Percentiles rank a stretch among this genome's conserved stretches.
phyloP scores from a whole-genome alignment of 2,888 invertebrate species.

The Entomobrya multifasciata region DNA sequence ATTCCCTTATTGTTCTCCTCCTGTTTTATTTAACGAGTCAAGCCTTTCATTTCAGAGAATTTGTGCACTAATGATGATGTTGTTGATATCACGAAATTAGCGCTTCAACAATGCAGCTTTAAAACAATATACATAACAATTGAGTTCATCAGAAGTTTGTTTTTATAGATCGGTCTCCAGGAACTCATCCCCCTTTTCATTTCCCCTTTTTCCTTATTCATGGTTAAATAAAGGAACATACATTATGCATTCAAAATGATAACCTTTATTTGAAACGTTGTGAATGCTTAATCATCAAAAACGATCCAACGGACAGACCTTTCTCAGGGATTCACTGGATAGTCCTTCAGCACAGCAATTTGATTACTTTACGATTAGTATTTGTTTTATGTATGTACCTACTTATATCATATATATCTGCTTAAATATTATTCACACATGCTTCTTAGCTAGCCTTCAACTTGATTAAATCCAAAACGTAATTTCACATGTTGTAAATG shows the following conservation, averaged over 20 bases:
- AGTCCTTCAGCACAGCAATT: too few relatives aligned
- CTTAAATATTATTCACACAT: too few relatives aligned
- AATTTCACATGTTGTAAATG: too few relatives aligned
- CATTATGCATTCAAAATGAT: not conserved
- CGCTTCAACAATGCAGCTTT: constrained; percentile 10
- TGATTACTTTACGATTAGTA: too few relatives aligned
- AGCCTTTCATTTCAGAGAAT: constrained; percentile 42
- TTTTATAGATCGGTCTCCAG: not conserved
- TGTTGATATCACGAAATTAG: constrained; percentile 59
- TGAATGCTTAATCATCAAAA: constrained; percentile 34
- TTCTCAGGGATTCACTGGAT: not conserved
- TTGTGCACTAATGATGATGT: constrained; percentile 55
- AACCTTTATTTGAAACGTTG: not conserved
- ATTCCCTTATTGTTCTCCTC: not conserved
- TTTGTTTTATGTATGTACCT: too few relatives aligned
- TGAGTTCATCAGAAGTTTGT: constrained; percentile 26
- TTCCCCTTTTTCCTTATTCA: too few relatives aligned
- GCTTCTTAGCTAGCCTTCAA: too few relatives aligned
- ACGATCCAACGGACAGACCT: not conserved
- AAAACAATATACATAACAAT: constrained; percentile 31
- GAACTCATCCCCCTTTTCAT: not conserved
- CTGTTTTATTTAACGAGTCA: not conserved
- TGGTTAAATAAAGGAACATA: not conserved
- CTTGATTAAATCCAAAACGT: too few relatives aligned
- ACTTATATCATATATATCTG: too few relatives aligned